phyloP scores from a whole-genome alignment of 2,888 invertebrate genomes.

The Lysandra coridon region DNA sequence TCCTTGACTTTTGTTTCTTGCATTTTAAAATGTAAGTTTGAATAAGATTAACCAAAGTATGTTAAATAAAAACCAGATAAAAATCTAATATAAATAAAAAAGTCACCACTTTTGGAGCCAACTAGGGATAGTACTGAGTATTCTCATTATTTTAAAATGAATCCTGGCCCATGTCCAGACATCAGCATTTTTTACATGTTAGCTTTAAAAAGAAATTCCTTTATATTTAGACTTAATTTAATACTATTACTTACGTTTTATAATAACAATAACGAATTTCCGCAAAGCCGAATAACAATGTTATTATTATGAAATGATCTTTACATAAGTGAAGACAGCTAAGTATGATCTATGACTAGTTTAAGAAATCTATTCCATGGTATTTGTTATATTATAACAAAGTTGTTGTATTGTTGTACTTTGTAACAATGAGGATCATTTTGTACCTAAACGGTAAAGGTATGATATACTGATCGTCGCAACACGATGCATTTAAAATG shows the following conservation, averaged over 20 bases:
- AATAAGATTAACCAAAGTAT: neutral
- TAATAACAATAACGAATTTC: neutral
- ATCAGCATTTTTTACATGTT: slow-evolving; percentile 28
- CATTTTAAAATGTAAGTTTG: neutral
- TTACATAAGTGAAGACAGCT: neutral
- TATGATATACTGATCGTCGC: too few relatives aligned
- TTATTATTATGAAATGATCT: neutral
- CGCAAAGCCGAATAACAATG: neutral
- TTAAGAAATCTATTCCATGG: neutral
- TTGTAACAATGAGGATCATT: too few relatives aligned
- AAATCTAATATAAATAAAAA: slow-evolving; percentile 1
- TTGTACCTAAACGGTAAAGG: too few relatives aligned
- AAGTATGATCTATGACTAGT: neutral
- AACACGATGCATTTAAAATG: too few relatives aligned
- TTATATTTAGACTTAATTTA: slow-evolving; percentile 17
- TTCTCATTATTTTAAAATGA: slow-evolving; percentile 26
- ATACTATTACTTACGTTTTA: neutral
- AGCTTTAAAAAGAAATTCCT: neutral
- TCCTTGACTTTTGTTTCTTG: neutral
- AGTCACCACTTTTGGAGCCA: slow-evolving; percentile 17
- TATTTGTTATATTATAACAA: neutral
- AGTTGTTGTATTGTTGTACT: too few relatives aligned
- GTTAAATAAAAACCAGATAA: neutral
- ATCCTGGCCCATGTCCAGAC: slow-evolving; percentile 27
- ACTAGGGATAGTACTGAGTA: slow-evolving; percentile 19